Base-by-base conservation (phyloP, 2,888 invertebrate species). In the Clepsis dumicolana region DNA sequence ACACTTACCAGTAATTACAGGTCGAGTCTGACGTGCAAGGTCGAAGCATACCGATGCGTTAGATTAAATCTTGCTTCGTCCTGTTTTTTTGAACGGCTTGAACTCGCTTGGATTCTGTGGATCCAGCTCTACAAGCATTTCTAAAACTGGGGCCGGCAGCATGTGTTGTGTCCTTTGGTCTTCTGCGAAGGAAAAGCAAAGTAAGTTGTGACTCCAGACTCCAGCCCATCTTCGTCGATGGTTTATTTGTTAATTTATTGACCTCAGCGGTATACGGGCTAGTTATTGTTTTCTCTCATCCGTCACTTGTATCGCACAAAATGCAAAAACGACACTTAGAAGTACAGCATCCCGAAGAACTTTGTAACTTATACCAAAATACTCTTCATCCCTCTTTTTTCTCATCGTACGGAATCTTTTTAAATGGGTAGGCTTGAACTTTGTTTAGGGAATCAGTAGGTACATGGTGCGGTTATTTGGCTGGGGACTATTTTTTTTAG, bases 121-220 rank as follows among this genome's bases (percentile, higher is more conserved):
- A 29, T 48, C 21, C 48, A 48, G 48, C 48, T 48, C 48, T 48
- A 48, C 48, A 44, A 44, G 21, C 48, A 48, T 48, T 48, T 48
- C 48, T 48, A 2, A 18, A 48, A 21, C 41, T 44, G 41, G n/a
- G 48, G 48, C 21, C 5, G 48, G 7, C 18, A 48, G 12, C 48
- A 21, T 44, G 44, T 44, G 21, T 10, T 21, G 41, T 16, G 1
- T 48, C 21, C 3, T 21, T 48, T 21, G 48, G 2, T 21, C 5
- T 48, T 18, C 44, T 44, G 44, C 1, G 18, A 44, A 44, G 8
- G 8, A 44, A 44, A 44, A n/a, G n/a, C n/a, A n/a, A n/a, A n/a
- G n/a, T n/a, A n/a, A n/a, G n/a, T n/a, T n/a, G n/a, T n/a, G n/a
- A n/a, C n/a, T n/a, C n/a, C n/a, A n/a, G n/a, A n/a, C n/a, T n/a